Evolutionary conservation across 2,113 vertebrate species (phyloP).

Genomic region (Butorides virescens): DNA sequence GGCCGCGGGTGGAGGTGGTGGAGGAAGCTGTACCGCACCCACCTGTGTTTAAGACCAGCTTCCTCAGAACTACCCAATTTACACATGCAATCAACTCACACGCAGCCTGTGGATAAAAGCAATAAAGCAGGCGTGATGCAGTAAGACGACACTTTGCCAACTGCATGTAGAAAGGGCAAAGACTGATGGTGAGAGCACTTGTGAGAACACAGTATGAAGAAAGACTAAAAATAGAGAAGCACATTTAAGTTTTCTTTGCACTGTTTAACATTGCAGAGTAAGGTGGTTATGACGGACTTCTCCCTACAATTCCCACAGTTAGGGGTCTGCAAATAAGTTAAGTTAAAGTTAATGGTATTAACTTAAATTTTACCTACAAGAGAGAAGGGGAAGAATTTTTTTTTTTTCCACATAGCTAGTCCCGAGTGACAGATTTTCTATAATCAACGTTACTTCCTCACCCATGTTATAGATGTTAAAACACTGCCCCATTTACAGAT

Average conservation of each 20-base stretch:
- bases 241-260: background rate
- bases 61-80: background rate
- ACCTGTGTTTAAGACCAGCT: background rate
- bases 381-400: background rate
- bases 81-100: background rate
- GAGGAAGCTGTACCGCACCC: background rate
- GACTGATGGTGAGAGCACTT: background rate
- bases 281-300: background rate
- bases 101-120: background rate
- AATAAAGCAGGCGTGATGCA: background rate
- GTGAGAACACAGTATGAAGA: background rate
- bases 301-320: background rate
- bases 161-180: background rate
- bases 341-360: background rate
- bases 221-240: conserved; percentile 47
- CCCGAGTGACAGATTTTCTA: background rate
- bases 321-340: background rate
- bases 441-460: background rate
- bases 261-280: background rate
- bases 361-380: background rate
- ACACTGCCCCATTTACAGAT: background rate
- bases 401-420: background rate
- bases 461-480: background rate
- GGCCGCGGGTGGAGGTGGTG: background rate
- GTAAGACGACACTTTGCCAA: background rate